Percentiles rank a stretch among this genome's conserved stretches.
phyloP scores from a whole-genome alignment of 2,888 invertebrate species.

The Caenorhabditis becei region DNA sequence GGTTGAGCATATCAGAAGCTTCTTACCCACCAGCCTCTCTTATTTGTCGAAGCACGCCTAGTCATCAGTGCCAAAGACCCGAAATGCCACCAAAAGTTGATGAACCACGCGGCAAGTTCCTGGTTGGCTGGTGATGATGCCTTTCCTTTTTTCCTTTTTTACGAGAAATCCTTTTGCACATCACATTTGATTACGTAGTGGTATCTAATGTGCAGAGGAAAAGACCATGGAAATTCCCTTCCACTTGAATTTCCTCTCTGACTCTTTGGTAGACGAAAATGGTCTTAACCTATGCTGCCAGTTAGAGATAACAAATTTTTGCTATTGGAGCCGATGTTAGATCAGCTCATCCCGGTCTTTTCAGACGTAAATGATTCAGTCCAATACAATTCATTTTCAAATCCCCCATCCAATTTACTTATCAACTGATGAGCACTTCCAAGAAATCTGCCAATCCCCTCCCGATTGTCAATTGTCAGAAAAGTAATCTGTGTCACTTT shows the following conservation, averaged over 20 bases:
- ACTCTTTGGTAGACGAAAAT: slow-evolving; percentile 27
- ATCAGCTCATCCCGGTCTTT: slow-evolving; percentile 8
- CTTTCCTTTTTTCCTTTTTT: neutral
- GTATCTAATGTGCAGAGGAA: slow-evolving; percentile 45
- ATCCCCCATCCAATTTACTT: neutral
- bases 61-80: neutral
- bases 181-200: slow-evolving; percentile 44
- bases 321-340: neutral
- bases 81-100: slow-evolving; percentile 7
- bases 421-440: neutral
- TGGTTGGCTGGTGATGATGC: slow-evolving; percentile 34
- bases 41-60: slow-evolving; percentile 7
- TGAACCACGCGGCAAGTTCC: slow-evolving; percentile 22
- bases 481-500: neutral
- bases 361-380: neutral
- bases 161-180: slow-evolving; percentile 28
- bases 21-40: too few relatives aligned
- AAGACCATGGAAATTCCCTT: slow-evolving; percentile 21
- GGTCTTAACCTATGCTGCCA: neutral
- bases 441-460: neutral
- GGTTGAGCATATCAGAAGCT: neutral
- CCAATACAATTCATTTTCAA: neutral
- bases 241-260: slow-evolving; percentile 42
- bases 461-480: slow-evolving; percentile 6
- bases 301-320: neutral